Evolutionary conservation across 2,888 invertebrate genomes (phyloP).

Genomic region (Cepaea hortensis): DNA sequence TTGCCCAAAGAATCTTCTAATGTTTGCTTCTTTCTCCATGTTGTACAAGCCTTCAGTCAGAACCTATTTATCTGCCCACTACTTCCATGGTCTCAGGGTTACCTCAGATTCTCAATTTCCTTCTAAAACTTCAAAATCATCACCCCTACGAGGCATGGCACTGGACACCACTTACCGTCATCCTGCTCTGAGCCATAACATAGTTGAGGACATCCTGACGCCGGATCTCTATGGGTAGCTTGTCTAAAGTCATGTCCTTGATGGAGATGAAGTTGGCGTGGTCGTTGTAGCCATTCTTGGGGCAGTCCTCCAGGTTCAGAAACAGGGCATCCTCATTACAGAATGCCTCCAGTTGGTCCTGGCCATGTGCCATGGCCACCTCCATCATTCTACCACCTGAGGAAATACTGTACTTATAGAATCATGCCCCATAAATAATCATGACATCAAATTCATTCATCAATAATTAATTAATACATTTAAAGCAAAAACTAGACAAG

Average conservation of each 20-base stretch:
- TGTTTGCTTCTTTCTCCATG: too few relatives aligned
- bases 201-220: conserved; percentile 27
- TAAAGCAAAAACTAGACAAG: too few relatives aligned
- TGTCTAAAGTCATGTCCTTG: conserved; percentile 15
- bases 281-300: conserved; percentile 40
- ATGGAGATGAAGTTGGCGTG: conserved; percentile 30
- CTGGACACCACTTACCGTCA: conserved; percentile 23
- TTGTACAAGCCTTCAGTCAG: too few relatives aligned
- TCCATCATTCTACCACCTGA: conserved; percentile 37
- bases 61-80: too few relatives aligned
- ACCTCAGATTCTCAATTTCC: too few relatives aligned
- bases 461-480: too few relatives aligned
- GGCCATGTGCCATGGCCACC: not conserved
- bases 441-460: too few relatives aligned
- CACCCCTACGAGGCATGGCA: too few relatives aligned
- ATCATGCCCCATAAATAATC: too few relatives aligned
- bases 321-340: conserved; percentile 13
- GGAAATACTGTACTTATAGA: not conserved
- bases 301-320: conserved; percentile 24
- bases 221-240: conserved; percentile 27
- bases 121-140: too few relatives aligned
- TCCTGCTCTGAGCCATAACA: conserved; percentile 30
- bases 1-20: too few relatives aligned
- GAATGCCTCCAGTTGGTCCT: not conserved
- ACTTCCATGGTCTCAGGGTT: too few relatives aligned